phyloP scores from a whole-genome alignment of 2,888 invertebrate genomes.

The Ommatoiulus sabulosus region DNA sequence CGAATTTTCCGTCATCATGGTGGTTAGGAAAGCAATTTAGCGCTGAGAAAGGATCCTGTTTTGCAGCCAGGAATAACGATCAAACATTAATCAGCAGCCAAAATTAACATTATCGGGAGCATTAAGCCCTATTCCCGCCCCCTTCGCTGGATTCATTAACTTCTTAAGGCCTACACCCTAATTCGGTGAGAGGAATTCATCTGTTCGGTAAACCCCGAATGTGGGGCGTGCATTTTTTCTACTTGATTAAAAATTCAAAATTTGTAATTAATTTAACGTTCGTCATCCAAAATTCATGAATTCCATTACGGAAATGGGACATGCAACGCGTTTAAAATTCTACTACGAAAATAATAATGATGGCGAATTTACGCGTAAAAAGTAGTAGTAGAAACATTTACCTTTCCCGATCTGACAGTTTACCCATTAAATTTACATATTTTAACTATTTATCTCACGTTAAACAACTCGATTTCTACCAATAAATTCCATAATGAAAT shows the following conservation, averaged over 20 bases:
- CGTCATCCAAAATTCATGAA: conserved; percentile 14
- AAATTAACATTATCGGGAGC: conserved; percentile 35
- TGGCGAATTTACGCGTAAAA: no score
- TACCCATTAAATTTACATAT: no score
- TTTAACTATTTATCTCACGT: no score
- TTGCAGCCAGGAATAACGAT: conserved; percentile 32
- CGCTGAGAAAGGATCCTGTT: not conserved
- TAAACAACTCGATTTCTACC: no score
- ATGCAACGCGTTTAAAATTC: no score
- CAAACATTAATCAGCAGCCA: conserved; percentile 40
- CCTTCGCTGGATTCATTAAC: conserved; percentile 1
- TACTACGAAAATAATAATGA: no score
- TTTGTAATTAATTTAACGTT: conserved; percentile 22
- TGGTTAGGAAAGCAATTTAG: conserved; percentile 45
- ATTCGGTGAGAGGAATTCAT: not conserved
- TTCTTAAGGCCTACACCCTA: not conserved
- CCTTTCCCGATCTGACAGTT: no score
- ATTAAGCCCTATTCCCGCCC: not conserved
- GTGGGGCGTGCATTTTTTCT: not conserved
- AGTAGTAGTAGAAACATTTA: no score
- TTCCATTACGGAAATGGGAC: no score
- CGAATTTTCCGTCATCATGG: conserved; percentile 35
- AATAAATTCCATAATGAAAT: no score
- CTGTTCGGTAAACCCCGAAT: not conserved
- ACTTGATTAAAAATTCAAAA: not conserved